phyloP scores from a whole-genome alignment of 2,113 vertebrate species.

The Phaethornis superciliosus region DNA sequence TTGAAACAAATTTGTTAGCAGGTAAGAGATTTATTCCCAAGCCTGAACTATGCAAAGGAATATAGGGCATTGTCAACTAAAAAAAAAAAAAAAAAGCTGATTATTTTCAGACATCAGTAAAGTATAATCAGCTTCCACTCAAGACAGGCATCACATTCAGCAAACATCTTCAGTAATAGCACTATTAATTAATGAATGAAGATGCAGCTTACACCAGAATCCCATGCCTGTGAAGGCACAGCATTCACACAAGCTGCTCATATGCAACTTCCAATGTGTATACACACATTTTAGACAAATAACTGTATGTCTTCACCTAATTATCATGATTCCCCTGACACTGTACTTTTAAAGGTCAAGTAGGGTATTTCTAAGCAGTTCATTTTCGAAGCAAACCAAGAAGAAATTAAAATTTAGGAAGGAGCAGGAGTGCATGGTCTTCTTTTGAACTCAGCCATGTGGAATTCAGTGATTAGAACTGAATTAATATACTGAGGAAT shows the following conservation, averaged over 20 bases:
- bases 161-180: background rate
- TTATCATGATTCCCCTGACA: background rate
- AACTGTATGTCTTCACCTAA: background rate
- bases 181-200: background rate
- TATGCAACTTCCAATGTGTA: background rate
- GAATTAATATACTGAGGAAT: constrained; percentile 54
- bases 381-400: background rate
- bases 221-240: background rate
- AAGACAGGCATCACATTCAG: background rate
- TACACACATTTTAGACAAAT: background rate
- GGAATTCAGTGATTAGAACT: constrained; percentile 63
- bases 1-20: background rate
- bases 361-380: background rate
- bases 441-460: constrained; percentile 63
- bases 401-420: constrained; percentile 47
- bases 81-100: background rate
- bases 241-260: background rate
- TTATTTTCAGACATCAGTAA: background rate
- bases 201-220: background rate
- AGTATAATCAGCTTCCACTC: background rate
- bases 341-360: constrained; percentile 48
- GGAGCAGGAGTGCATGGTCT: background rate
- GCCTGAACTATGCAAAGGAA: background rate
- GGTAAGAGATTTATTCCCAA: background rate
- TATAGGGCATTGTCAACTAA: background rate